phyloP scores from a whole-genome alignment of 2,888 invertebrate species.

The Drosophila incognita region DNA sequence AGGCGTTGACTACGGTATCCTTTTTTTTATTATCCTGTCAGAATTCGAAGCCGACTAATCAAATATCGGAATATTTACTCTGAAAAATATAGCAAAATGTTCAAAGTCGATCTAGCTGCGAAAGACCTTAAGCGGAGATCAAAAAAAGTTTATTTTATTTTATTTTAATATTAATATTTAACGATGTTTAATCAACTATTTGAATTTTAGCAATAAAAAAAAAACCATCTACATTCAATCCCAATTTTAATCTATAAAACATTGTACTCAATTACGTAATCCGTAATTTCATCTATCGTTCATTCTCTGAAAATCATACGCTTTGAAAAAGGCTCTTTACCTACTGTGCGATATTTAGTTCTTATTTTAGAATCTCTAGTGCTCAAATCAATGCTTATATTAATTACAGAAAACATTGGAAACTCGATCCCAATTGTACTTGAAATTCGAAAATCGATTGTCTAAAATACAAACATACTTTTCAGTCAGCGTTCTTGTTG shows the following conservation, averaged over 20 bases:
- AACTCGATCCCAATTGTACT: background rate
- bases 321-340: background rate
- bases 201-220: background rate
- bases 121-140: background rate
- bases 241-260: background rate
- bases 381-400: background rate
- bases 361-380: background rate
- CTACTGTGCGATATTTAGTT: background rate
- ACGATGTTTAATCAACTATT: background rate
- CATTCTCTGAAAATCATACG: background rate
- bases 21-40: conserved; percentile 5
- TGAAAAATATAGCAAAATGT: background rate
- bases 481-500: background rate
- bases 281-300: background rate
- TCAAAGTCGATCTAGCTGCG: background rate
- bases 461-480: background rate
- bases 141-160: background rate
- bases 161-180: background rate
- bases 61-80: background rate
- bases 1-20: background rate
- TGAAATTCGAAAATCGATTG: background rate
- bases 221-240: background rate
- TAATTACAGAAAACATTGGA: background rate
- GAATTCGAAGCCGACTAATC: background rate
- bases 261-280: background rate